Percentiles rank a stretch among this genome's conserved stretches.
These are phyloP conservation scores for Cyrtonyx montezumae DNA, from an alignment of 2,113 vertebrate species.

Conservation along the genomic window DNA sequence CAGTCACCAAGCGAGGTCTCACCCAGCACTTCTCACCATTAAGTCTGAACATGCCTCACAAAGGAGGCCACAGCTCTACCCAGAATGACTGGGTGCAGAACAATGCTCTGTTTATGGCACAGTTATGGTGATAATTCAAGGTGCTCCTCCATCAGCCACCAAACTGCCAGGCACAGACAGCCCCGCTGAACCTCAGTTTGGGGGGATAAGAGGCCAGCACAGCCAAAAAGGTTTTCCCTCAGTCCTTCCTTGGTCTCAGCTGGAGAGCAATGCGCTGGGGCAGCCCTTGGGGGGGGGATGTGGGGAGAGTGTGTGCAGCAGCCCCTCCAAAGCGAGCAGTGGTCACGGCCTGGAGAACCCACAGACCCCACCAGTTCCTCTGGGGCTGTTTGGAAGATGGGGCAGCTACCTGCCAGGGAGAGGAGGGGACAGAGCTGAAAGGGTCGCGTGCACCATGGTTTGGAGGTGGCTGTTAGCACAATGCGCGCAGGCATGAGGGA, in stretches of 20 bases:
- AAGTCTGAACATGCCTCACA: background rate
- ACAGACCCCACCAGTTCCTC: background rate
- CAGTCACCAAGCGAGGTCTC: background rate
- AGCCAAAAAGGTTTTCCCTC: background rate
- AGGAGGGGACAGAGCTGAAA: background rate
- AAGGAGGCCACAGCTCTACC: background rate
- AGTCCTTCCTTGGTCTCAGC: background rate
- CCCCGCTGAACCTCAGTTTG: background rate
- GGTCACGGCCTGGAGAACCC: background rate
- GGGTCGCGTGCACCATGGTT: accelerated
- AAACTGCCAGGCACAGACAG: background rate
- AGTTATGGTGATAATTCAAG: background rate
- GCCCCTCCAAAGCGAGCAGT: background rate
- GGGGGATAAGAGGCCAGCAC: background rate
- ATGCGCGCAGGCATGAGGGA: background rate
- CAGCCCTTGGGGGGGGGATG: background rate
- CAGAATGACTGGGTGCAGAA: background rate
- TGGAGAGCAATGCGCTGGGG: background rate
- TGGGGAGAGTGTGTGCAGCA: background rate
- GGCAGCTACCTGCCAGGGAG: background rate
- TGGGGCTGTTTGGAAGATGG: background rate
- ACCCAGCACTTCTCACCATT: background rate
- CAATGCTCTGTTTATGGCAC: background rate
- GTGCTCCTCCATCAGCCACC: background rate
- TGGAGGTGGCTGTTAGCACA: background rate